Evolutionary conservation across 2,888 invertebrate genomes (phyloP), one percentile per base, ranked within the genome.

Genomic region (Meteorus colon): DNA sequence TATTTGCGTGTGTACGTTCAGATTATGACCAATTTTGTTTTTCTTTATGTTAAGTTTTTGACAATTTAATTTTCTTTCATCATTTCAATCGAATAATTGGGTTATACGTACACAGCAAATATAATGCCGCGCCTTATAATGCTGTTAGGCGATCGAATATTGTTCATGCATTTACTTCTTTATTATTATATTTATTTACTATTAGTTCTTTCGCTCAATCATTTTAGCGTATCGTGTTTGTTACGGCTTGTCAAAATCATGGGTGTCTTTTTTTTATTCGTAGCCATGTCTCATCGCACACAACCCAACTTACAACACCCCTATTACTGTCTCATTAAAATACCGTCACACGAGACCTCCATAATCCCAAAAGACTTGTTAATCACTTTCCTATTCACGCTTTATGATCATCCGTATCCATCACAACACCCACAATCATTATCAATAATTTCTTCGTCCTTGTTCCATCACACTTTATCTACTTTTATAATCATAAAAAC

Each of bases 101-200:
- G 8, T 10, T 60, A 27, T 27, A 24, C 29, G 59, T 60, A n/a
- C n/a, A 48, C n/a, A 60, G 4, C 12, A 60, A 60, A 24, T 69
- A 63, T 8, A 60, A 60, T 29, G 59, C 19, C 29, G 8, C 27
- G 59, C 27, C 24, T 12, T 27, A 24, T 60, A 60, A 60, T 29
- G 27, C 27, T 60, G 24, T 60, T 24, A 60, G 12, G n/a, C 63
- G 34, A 34, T 63, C 34, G 63, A 63, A 63, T 63, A 63, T 73
- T 45, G 12, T 62, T 72, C 71, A 62, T 19, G 72, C 65, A 67
- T 68, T 19, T 72, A 27, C 5, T 6, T 34, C 51, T 59, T 62
- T 12, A 41, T 12, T 12, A 41, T 41, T 41, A 41, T 41, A 12
- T 41, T 41, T 41, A 41, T 41, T 62, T 74, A 19, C n/a, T n/a